These are phyloP conservation scores for Drosophila orena DNA, from an alignment of 1,140 invertebrate genomes.

Conservation along the genomic window DNA sequence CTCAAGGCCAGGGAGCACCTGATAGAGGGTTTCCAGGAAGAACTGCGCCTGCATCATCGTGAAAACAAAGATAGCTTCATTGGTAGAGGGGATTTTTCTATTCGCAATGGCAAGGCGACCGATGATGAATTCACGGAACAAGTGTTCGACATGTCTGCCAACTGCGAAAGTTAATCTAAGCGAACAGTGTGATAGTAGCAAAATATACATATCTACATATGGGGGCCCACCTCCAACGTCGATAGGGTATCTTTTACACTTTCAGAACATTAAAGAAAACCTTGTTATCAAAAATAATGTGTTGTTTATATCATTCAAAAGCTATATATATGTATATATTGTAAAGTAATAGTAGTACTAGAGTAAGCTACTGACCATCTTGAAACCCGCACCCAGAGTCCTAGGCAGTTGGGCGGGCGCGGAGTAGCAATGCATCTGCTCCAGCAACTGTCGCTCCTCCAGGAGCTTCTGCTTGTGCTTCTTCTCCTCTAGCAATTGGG, in stretches of 20 bases:
- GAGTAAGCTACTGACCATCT: constrained; percentile 64
- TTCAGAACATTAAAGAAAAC: constrained; percentile 1
- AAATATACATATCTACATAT: too few relatives aligned
- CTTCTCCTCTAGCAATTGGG: constrained; percentile 76
- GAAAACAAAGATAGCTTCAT: not conserved
- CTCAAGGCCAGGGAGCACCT: constrained; percentile 60
- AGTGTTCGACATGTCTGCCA: not conserved
- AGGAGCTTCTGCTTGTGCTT: constrained; percentile 80
- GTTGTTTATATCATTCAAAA: too few relatives aligned
- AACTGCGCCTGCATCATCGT: constrained; percentile 9
- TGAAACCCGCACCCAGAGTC: constrained; percentile 74
- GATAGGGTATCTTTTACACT: constrained; percentile 8
- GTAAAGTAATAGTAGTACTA: constrained; percentile 12
- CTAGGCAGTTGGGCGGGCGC: constrained; percentile 69
- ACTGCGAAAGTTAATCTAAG: not conserved
- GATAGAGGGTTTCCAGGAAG: constrained; percentile 55
- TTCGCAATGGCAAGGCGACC: not conserved
- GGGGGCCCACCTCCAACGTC: too few relatives aligned
- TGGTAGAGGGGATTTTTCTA: not conserved
- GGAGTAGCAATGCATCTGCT: constrained; percentile 81
- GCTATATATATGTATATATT: too few relatives aligned
- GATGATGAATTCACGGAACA: constrained; percentile 9
- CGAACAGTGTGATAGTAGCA: not conserved
- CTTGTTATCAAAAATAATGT: too few relatives aligned
- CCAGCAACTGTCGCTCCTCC: constrained; percentile 69